A percentile compares a stretch with the other conserved stretches of the same genome.
Conservation (phyloP, 2,797 vertebrate genomes). For the Liasis olivaceus region DNA sequence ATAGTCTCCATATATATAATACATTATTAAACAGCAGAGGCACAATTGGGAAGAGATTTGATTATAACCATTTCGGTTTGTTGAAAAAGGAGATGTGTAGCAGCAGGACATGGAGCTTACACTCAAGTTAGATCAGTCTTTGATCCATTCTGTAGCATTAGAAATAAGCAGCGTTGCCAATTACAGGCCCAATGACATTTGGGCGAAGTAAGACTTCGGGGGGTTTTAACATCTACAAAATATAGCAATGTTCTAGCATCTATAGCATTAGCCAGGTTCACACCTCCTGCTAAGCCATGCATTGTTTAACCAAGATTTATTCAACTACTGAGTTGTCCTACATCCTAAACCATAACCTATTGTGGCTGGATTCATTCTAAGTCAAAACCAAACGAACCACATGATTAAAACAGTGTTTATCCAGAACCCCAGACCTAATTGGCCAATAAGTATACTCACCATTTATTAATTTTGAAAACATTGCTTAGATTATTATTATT, state of each 20-base stretch:
- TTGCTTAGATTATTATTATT: not conserved
- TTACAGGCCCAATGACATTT: not conserved
- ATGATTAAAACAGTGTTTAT: not conserved
- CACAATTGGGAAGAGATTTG: not conserved
- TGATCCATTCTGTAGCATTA: not conserved
- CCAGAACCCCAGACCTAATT: not conserved
- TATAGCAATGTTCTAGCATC: not conserved
- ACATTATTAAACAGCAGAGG: slow-evolving; percentile 35
- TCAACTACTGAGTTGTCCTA: not conserved
- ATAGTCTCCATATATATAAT: slow-evolving; percentile 52
- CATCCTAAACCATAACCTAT: not conserved
- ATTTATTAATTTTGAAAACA: not conserved
- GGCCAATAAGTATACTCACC: not conserved
- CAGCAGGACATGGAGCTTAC: not conserved
- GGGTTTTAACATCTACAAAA: not conserved
- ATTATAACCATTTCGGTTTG: not conserved
- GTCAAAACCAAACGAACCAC: not conserved
- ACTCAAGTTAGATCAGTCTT: not conserved
- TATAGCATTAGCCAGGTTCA: not conserved
- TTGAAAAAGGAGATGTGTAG: not conserved
- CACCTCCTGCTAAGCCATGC: not conserved
- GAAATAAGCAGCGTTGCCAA: not conserved
- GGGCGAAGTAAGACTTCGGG: not conserved
- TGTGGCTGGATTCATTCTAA: not conserved
- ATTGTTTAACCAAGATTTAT: not conserved